phyloP scores from a whole-genome alignment of 2,797 vertebrate species.

The Chelidonichthys spinosus region DNA sequence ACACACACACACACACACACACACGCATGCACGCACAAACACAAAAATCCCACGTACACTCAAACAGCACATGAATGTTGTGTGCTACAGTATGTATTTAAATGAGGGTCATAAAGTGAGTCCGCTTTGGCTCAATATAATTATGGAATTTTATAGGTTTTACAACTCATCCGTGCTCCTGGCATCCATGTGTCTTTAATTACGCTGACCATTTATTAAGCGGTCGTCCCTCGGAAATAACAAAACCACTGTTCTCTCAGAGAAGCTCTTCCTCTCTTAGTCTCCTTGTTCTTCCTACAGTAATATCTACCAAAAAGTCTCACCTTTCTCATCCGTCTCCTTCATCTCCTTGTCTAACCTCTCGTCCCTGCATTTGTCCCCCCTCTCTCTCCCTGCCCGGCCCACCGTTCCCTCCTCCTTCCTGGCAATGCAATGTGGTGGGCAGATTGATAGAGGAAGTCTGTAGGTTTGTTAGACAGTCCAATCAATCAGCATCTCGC shows the following conservation, averaged over 20 bases:
- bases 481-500: conserved; percentile 86
- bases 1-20: conserved; percentile 7
- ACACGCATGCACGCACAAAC: conserved; percentile 4
- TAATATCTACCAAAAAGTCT: conserved; percentile 17
- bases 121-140: conserved; percentile 70
- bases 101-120: conserved; percentile 75
- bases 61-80: conserved; percentile 28
- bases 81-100: conserved; percentile 37
- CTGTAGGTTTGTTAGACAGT: conserved; percentile 81
- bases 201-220: conserved; percentile 75
- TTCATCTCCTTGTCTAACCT: conserved; percentile 47
- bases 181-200: conserved; percentile 81
- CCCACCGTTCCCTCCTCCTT: conserved; percentile 58
- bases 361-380: conserved; percentile 52
- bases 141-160: conserved; percentile 79
- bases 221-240: conserved; percentile 72
- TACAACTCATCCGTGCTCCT: conserved; percentile 76
- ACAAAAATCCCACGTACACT: background rate
- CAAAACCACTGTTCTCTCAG: conserved; percentile 37
- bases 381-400: conserved; percentile 33
- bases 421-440: conserved; percentile 73
- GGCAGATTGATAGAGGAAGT: conserved; percentile 84
- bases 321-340: conserved; percentile 36
- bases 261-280: background rate
- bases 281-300: background rate